Evolutionary conservation across 2,797 vertebrate species (phyloP).

Genomic region (Falco cherrug): DNA sequence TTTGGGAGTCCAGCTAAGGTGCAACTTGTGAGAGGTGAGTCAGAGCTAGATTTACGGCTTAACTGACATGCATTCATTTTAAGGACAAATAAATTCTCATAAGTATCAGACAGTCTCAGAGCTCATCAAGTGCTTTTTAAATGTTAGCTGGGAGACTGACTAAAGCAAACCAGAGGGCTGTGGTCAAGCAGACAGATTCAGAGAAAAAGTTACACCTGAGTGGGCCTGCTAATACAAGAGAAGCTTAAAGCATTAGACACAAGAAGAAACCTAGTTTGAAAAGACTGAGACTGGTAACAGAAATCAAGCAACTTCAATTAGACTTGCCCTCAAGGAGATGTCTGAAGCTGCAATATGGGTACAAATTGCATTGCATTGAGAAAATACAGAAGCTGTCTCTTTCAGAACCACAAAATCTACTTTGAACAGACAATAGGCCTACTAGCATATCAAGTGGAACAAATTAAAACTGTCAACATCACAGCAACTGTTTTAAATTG

Average conservation of each 20-base stretch:
- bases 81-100: not conserved
- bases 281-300: conserved; percentile 21
- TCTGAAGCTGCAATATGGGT: conserved; percentile 8
- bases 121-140: not conserved
- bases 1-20: not conserved
- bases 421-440: conserved; percentile 37
- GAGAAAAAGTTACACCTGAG: conserved; percentile 20
- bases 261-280: conserved; percentile 9
- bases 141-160: not conserved
- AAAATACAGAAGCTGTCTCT: conserved; percentile 6
- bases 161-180: not conserved
- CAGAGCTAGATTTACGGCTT: not conserved
- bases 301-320: conserved; percentile 64
- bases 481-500: not conserved
- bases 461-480: conserved; percentile 35
- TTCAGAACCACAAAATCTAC: conserved; percentile 32
- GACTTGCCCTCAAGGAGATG: conserved; percentile 28
- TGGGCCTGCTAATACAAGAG: not conserved
- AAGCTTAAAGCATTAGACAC: conserved; percentile 1
- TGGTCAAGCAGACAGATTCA: conserved; percentile 19
- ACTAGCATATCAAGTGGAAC: conserved; percentile 21
- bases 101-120: not conserved
- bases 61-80: conserved; percentile 3
- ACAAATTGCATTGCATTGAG: conserved; percentile 29
- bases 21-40: not conserved